Percentiles rank a stretch among this genome's conserved stretches.
These are phyloP conservation scores for Bos indicus DNA, from an alignment of 2,113 vertebrate species.

Conservation along the genomic window DNA sequence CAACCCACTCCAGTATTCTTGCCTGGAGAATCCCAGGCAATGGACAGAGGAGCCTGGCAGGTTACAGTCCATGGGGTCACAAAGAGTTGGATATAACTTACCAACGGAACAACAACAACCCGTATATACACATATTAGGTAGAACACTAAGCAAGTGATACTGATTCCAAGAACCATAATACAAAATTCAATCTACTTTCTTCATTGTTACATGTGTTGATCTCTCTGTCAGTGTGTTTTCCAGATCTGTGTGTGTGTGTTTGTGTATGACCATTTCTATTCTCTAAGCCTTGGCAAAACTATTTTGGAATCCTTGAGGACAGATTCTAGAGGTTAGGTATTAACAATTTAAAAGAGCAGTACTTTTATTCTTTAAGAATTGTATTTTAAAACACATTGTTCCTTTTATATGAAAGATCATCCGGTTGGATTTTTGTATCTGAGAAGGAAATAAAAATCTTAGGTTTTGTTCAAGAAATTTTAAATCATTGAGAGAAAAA, in stretches of 20 bases:
- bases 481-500: background rate
- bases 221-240: background rate
- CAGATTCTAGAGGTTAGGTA: background rate
- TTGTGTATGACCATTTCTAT: background rate
- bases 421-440: background rate
- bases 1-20: background rate
- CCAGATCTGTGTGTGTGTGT: background rate
- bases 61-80: background rate
- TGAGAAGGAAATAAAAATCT: background rate
- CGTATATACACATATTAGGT: background rate
- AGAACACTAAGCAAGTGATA: background rate
- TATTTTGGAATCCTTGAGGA: background rate
- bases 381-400: background rate
- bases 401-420: background rate
- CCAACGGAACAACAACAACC: background rate
- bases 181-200: background rate
- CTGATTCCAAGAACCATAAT: background rate
- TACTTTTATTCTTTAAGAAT: background rate
- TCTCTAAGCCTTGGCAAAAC: background rate
- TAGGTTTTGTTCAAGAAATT: background rate
- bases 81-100: background rate
- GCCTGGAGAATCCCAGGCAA: background rate
- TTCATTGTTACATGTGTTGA: background rate
- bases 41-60: background rate
- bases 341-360: background rate